These are phyloP conservation scores for Prorops nasuta DNA, from an alignment of 1,140 invertebrate genomes.

Conservation along the genomic window DNA sequence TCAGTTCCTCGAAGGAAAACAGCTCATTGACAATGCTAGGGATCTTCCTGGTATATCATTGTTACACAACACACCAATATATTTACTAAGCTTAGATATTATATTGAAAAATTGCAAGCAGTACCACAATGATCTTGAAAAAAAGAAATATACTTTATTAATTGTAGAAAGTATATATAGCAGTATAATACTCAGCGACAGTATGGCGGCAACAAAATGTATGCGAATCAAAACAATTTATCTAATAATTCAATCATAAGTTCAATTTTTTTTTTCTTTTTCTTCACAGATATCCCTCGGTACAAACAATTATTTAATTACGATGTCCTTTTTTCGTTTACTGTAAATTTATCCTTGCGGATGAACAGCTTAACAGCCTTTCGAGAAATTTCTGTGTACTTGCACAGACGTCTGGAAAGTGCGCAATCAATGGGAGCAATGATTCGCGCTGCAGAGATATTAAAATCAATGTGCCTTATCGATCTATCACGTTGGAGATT, in stretches of 20 bases:
- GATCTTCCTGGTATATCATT: constrained; percentile 23
- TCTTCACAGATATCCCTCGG: constrained; percentile 8
- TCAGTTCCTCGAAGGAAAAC: constrained; percentile 30
- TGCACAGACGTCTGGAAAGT: constrained; percentile 29
- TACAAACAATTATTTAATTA: constrained; percentile 21
- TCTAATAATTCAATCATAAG: constrained; percentile 8
- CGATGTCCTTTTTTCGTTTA: constrained; percentile 28
- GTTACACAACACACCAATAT: constrained; percentile 17
- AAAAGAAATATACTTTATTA: constrained; percentile 32
- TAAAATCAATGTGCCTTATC: constrained; percentile 42
- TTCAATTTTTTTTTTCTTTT: constrained; percentile 2
- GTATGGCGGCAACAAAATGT: constrained; percentile 22
- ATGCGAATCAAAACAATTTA: constrained; percentile 11
- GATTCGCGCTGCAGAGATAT: constrained; percentile 34
- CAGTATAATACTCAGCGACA: constrained; percentile 28
- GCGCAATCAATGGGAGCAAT: constrained; percentile 39
- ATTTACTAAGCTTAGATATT: constrained; percentile 31
- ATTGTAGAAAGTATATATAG: constrained; percentile 31
- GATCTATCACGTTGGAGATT: constrained; percentile 36
- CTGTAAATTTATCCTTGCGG: constrained; percentile 23
- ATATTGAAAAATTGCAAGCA: constrained; percentile 31
- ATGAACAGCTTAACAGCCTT: constrained; percentile 40
- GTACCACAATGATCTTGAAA: constrained; percentile 25
- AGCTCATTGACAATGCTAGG: constrained; percentile 33
- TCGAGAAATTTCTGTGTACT: constrained; percentile 35